Conservation (phyloP, 35 echinoderm and acorn worm genomes). For the Eucidaris tribuloides region DNA sequence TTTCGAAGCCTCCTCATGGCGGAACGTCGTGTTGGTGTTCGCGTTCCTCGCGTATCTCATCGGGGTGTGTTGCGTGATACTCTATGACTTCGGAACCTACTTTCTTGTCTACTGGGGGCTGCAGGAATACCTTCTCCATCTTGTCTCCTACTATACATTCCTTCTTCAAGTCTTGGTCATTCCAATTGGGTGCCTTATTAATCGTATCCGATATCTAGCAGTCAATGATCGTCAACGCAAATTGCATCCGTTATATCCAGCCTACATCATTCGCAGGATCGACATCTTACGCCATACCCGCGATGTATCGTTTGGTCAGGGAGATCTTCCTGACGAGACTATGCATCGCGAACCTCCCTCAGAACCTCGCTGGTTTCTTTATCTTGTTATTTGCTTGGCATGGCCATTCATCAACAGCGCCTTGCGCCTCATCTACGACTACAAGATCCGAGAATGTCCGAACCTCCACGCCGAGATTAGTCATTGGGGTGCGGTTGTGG, state of each 20-base stretch:
- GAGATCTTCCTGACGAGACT: no score
- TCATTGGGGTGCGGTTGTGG: constrained; percentile 24
- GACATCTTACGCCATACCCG: background rate
- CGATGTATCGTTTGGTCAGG: background rate
- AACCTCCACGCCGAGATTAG: background rate
- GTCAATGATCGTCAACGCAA: no score
- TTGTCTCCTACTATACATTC: constrained; percentile 49
- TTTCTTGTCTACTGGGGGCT: background rate
- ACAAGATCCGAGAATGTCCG: background rate
- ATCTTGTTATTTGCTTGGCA: background rate
- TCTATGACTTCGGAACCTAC: constrained; percentile 15
- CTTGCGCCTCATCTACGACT: constrained; percentile 27
- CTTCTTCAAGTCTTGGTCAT: constrained; percentile 39
- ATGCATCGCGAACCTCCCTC: background rate
- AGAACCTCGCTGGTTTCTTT: background rate
- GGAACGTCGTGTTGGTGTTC: no score
- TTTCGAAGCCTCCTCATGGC: no score
- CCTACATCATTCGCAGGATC: constrained; percentile 1
- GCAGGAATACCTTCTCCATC: background rate
- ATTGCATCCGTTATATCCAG: background rate
- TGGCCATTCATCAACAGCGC: constrained; percentile 17
- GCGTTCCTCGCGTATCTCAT: constrained; percentile 37
- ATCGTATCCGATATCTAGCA: background rate
- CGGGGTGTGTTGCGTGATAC: background rate
- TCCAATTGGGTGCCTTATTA: background rate